Evolutionary conservation across 1,140 invertebrate species (phyloP).

Genomic region (Zaprionus ornatus): DNA sequence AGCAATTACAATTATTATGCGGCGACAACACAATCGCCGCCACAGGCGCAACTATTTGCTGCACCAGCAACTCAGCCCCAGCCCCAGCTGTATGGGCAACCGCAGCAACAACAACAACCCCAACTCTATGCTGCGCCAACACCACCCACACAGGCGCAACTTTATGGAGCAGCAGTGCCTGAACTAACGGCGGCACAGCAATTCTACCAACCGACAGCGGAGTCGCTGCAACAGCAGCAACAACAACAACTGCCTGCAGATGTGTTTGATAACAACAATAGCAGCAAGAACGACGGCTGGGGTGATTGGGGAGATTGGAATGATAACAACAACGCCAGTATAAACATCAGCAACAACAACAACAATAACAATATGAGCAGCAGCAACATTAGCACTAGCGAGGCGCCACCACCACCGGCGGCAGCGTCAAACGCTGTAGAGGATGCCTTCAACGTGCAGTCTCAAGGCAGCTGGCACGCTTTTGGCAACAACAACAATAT

Average conservation of each 20-base stretch:
- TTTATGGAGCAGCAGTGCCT: neutral
- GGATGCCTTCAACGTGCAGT: slow-evolving; percentile 81
- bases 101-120: slow-evolving; percentile 29
- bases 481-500: slow-evolving; percentile 34
- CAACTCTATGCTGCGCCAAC: slow-evolving; percentile 27
- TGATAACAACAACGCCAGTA: slow-evolving; percentile 54
- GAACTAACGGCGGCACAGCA: slow-evolving; percentile 23
- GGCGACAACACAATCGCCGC: slow-evolving; percentile 12
- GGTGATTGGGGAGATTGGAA: slow-evolving; percentile 83
- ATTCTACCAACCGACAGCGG: slow-evolving; percentile 22
- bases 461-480: slow-evolving; percentile 82
- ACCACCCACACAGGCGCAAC: neutral
- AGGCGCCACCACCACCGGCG: slow-evolving; percentile 12
- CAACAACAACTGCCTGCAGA: slow-evolving; percentile 31
- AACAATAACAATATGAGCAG: slow-evolving; percentile 24
- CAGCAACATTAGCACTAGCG: slow-evolving; percentile 22
- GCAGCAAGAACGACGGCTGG: slow-evolving; percentile 72
- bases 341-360: slow-evolving; percentile 33
- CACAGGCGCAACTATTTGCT: slow-evolving; percentile 18
- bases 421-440: slow-evolving; percentile 46
- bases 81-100: slow-evolving; percentile 38
- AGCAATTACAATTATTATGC: slow-evolving; percentile 30
- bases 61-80: slow-evolving; percentile 25
- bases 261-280: slow-evolving; percentile 64
- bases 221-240: neutral